A percentile compares a stretch with the other conserved stretches of the same genome.
These are phyloP conservation scores for Dromius quadrimaculatus DNA, from an alignment of 2,888 invertebrate genomes.

Conservation along the genomic window DNA sequence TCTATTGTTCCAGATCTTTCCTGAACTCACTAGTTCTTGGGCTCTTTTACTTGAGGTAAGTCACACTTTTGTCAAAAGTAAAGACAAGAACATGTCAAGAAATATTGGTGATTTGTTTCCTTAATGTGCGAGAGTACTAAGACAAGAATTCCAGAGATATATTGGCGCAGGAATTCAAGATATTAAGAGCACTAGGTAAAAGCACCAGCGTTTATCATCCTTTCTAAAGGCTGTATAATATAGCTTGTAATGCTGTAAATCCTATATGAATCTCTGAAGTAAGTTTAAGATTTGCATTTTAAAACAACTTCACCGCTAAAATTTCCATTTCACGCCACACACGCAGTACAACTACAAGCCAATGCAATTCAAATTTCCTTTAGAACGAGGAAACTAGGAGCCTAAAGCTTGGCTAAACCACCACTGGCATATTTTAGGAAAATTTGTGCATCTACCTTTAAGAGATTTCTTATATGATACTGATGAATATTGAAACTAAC, in stretches of 20 bases:
- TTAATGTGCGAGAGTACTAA: too few species aligned
- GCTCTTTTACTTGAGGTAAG: too few species aligned
- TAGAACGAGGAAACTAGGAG: neutral
- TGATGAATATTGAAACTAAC: constrained; percentile 17
- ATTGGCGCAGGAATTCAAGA: too few species aligned
- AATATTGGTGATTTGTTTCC: too few species aligned
- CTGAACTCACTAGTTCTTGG: too few species aligned
- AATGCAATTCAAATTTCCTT: constrained; percentile 51
- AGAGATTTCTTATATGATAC: constrained; percentile 22
- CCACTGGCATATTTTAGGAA: constrained; percentile 29
- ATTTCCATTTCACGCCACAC: constrained; percentile 48
- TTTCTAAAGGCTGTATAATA: constrained; percentile 25
- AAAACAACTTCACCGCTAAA: constrained; percentile 39
- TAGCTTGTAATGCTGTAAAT: constrained; percentile 46
- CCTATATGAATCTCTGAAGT: constrained; percentile 47
- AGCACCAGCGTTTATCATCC: constrained; percentile 16
- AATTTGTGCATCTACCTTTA: constrained; percentile 21
- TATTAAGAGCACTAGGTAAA: constrained; percentile 26
- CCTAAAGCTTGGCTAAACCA: neutral
- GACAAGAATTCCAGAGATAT: too few species aligned
- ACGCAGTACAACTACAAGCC: constrained; percentile 26
- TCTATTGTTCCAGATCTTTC: too few species aligned
- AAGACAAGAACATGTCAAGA: too few species aligned
- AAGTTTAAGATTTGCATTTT: constrained; percentile 52
- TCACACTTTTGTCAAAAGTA: too few species aligned